Conservation (phyloP, 2,797 vertebrate species). For the Etheostoma nigrum region DNA sequence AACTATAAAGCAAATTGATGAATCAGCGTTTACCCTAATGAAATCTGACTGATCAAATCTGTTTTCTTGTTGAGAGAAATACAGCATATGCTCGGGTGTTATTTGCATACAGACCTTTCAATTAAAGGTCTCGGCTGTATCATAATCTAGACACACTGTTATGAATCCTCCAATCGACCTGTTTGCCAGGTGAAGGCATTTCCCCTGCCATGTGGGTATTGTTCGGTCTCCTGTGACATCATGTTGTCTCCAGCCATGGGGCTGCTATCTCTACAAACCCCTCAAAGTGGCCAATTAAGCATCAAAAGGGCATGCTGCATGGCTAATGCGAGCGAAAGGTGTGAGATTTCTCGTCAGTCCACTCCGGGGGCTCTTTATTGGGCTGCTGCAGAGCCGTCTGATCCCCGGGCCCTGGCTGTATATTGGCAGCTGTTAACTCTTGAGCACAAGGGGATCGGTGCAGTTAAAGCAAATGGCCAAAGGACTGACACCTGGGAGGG, state of each 20-base stretch:
- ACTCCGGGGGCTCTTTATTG: constrained; percentile 84
- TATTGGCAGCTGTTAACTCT: constrained; percentile 89
- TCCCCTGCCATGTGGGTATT: constrained; percentile 22
- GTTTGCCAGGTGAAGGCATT: constrained; percentile 35
- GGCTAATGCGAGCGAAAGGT: constrained; percentile 87
- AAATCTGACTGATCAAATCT: neutral
- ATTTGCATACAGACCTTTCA: neutral
- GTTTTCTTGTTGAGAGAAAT: neutral
- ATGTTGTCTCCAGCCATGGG: constrained; percentile 43
- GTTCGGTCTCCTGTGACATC: constrained; percentile 38
- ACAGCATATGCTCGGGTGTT: neutral
- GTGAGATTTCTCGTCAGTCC: constrained; percentile 88
- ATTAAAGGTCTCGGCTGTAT: neutral
- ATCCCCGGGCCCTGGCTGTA: constrained; percentile 85
- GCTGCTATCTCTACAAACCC: constrained; percentile 60
- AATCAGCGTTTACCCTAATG: neutral
- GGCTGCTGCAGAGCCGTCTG: constrained; percentile 84
- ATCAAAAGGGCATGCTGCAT: constrained; percentile 87
- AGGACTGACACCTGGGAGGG: constrained; percentile 76
- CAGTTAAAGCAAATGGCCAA: constrained; percentile 86
- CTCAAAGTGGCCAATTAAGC: constrained; percentile 86
- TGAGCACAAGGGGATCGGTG: constrained; percentile 75
- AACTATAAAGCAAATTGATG: neutral
- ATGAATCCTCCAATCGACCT: neutral
- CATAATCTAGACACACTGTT: neutral